Evolutionary conservation across 2,113 vertebrate genomes (phyloP).

Genomic region (Buteo buteo): DNA sequence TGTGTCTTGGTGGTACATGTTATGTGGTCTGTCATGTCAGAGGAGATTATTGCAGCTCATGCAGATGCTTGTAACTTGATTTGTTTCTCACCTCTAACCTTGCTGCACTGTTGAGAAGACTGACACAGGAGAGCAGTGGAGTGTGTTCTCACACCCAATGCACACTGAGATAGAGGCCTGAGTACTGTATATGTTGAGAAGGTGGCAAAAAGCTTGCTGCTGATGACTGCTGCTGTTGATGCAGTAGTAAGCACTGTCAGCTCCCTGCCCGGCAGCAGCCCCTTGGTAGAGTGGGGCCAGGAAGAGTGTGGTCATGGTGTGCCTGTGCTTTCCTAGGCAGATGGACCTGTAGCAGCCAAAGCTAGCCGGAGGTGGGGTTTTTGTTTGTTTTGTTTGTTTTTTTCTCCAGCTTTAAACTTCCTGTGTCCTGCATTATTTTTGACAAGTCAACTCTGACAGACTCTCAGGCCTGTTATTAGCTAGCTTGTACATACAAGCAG

Average conservation of each 20-base stretch:
- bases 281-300: background rate
- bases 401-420: background rate
- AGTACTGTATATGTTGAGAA: background rate
- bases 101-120: too few species aligned
- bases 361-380: background rate
- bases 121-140: background rate
- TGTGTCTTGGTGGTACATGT: fast-evolving
- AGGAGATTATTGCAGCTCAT: fast-evolving
- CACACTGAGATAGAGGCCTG: fast-evolving
- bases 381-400: too few species aligned
- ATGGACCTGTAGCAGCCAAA: background rate
- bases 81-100: background rate
- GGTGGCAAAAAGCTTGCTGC: background rate
- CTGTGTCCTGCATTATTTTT: background rate
- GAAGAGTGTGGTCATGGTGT: fast-evolving
- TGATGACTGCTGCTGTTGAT: fast-evolving
- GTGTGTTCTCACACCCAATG: background rate
- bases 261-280: background rate
- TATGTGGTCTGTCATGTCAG: fast-evolving
- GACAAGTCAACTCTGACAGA: background rate
- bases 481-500: background rate
- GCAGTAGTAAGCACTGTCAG: background rate
- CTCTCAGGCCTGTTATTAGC: background rate
- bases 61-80: background rate
- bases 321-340: background rate